Base-by-base conservation (phyloP, 2,888 invertebrate genomes). In the Cephalotes varians region DNA sequence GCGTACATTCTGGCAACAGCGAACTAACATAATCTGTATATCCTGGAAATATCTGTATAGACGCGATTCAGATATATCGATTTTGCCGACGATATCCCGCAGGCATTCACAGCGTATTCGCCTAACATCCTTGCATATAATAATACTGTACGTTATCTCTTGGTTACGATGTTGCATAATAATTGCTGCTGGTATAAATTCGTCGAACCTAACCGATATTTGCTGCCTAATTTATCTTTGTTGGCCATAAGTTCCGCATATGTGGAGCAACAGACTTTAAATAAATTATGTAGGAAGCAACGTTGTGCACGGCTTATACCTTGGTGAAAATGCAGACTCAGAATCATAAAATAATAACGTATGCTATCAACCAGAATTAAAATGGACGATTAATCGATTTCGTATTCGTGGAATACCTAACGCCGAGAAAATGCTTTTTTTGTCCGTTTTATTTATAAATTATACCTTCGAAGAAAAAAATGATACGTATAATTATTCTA, bases 91-190 rank as follows among this genome's bases (percentile, higher is more conserved):
- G 21, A 74, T 74, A 44, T 74, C 47, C 73, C 73, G 31, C 25
- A 51, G 64, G 64, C n/a, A 76, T 65, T 65, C 44, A 34, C 18
- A 25, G 12, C 31, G 47, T 34, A 74, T 74, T 34, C 47, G 74
- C 60, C 28, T 58, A 58, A 79, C 44, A 79, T 58, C 69, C 69
- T 44, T 56, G 56, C 31, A 58, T 69, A 47, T 69, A 58, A 79
- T 69, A 77, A 77, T 77, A 77, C 15, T 7, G 21, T 15, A 40
- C 67, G 69, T 69, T 69, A 51, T 21, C 34, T 58, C 25, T 18
- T 65, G 21, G 21, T 77, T 79, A 79, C 47, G 47, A 56, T n/a
- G 28, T 34, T 69, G 56, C 56, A 77, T 77, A 69, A 76, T 76
- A 5, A 79, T 56, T 58, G 56, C 34, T 56, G 10, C 25, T 56